Conservation (phyloP, 2,113 vertebrate genomes). For the Sebastes schlegelii region DNA sequence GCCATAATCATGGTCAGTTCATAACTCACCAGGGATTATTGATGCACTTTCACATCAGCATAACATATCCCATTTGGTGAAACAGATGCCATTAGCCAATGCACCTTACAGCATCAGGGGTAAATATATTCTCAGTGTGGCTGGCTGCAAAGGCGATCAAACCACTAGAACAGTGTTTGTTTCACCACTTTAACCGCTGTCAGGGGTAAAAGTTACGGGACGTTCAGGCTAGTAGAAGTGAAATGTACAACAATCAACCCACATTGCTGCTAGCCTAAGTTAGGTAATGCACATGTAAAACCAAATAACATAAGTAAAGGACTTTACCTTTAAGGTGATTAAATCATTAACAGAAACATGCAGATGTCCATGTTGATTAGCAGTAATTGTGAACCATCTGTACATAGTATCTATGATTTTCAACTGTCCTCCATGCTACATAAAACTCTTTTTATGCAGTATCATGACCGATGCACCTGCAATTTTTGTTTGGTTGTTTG, state of each 20-base stretch:
- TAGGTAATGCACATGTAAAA: not conserved
- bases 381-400: too few species aligned
- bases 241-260: not conserved
- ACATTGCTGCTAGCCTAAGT: not conserved
- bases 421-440: too few species aligned
- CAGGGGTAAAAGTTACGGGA: not conserved
- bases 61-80: constrained; percentile 53
- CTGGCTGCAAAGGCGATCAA: constrained; percentile 3
- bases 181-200: not conserved
- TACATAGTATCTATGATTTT: too few species aligned
- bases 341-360: too few species aligned
- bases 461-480: too few species aligned
- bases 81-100: constrained; percentile 56
- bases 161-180: not conserved
- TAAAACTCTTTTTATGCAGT: too few species aligned
- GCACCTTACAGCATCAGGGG: constrained; percentile 43
- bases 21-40: constrained; percentile 73
- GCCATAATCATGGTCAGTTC: constrained; percentile 78
- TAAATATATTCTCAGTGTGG: constrained; percentile 31
- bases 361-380: too few species aligned
- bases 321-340: not conserved
- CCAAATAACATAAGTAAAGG: not conserved
- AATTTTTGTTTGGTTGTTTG: too few species aligned
- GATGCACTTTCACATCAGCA: constrained; percentile 70
- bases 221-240: not conserved